Conservation (phyloP, 2,888 invertebrate genomes). For the Ophion ventricosus region DNA sequence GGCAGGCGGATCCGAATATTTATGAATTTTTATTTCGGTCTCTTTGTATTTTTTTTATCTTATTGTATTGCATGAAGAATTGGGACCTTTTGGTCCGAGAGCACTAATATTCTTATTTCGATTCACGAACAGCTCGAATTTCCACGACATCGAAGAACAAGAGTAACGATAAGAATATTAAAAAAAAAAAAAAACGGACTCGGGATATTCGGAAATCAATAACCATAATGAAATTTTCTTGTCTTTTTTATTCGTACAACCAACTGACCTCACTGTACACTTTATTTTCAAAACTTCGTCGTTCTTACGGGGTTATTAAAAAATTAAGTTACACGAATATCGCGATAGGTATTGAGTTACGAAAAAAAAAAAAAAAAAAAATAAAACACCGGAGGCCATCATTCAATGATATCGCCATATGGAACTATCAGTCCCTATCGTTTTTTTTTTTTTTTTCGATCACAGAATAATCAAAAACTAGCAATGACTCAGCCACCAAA, state of each 20-base stretch:
- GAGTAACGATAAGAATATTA: constrained; percentile 17
- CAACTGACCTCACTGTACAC: constrained; percentile 75
- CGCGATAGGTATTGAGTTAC: constrained; percentile 65
- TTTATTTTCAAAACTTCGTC: constrained; percentile 68
- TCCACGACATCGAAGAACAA: not conserved
- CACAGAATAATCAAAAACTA: constrained; percentile 19
- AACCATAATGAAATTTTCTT: constrained; percentile 69
- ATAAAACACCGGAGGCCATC: constrained; percentile 46
- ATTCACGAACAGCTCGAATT: not conserved
- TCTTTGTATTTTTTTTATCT: not conserved
- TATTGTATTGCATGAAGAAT: not conserved
- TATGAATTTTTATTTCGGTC: not conserved
- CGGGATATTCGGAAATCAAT: constrained; percentile 57
- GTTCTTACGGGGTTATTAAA: constrained; percentile 72
- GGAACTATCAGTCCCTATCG: constrained; percentile 29
- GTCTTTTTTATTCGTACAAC: constrained; percentile 74
- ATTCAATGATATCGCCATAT: constrained; percentile 36
- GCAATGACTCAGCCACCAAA: constrained; percentile 29
- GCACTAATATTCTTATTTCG: not conserved
- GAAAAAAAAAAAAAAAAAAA: constrained; percentile 22
- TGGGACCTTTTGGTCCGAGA: not conserved
- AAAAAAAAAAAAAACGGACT: constrained; percentile 63
- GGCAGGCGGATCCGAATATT: not conserved
- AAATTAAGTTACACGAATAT: constrained; percentile 73
- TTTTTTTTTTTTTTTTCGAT: not conserved